phyloP scores from a whole-genome alignment of 2,113 vertebrate genomes.

The Malurus alboscapulatus region DNA sequence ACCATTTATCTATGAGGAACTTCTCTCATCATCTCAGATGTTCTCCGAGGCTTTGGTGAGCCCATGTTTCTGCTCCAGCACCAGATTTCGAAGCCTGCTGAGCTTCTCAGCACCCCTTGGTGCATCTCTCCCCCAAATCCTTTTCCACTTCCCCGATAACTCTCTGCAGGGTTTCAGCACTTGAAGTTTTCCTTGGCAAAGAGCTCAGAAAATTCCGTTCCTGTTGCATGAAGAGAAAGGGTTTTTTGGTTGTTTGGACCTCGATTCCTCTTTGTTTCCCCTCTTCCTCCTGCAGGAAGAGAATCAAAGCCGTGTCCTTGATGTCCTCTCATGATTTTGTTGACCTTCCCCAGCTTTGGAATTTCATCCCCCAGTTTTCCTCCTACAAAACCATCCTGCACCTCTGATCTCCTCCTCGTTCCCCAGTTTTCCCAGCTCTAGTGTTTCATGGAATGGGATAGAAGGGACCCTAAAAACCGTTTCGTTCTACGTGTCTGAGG shows the following conservation, averaged over 20 bases:
- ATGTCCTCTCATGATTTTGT: neutral
- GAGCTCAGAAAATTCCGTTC: neutral
- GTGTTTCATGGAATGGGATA: too few relatives aligned
- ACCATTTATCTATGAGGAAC: neutral
- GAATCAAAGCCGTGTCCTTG: neutral
- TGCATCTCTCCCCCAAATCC: neutral
- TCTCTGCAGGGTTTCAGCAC: neutral
- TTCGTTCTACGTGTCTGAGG: neutral
- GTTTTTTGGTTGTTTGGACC: neutral
- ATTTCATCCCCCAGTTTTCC: neutral
- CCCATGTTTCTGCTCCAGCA: neutral
- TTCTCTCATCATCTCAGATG: neutral
- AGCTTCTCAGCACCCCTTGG: neutral
- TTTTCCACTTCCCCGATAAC: neutral
- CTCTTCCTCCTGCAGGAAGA: neutral
- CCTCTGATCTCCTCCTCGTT: neutral
- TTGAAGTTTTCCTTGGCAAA: neutral
- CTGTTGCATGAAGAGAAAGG: neutral
- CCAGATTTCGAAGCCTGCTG: neutral
- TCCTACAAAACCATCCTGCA: neutral
- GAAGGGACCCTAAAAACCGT: neutral
- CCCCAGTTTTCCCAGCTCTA: neutral
- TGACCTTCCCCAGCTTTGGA: neutral
- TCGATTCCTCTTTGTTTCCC: neutral
- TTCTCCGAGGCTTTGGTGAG: neutral